These are phyloP conservation scores for Lepidurus packardi DNA, from an alignment of 1,140 invertebrate species.

Conservation along the genomic window DNA sequence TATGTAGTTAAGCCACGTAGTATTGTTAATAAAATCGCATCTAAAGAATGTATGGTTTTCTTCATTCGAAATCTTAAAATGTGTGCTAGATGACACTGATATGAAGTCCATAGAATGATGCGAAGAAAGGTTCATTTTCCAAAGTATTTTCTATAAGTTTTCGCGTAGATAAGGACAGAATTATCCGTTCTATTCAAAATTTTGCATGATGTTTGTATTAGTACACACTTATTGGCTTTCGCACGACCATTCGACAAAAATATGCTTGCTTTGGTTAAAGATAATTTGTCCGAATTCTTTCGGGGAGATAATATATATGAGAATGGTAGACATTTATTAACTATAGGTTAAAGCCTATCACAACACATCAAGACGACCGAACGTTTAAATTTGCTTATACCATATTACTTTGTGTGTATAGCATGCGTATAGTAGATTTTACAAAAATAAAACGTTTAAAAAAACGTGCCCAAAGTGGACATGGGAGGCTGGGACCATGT, in stretches of 20 bases:
- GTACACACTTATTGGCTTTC: constrained; percentile 9
- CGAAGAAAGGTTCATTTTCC: too few species aligned
- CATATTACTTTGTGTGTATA: background rate
- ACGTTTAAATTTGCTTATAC: background rate
- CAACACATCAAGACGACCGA: constrained; percentile 1
- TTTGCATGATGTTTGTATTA: background rate
- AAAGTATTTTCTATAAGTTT: too few species aligned
- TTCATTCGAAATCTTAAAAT: too few species aligned
- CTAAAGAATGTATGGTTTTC: too few species aligned
- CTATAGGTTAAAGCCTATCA: constrained; percentile 19
- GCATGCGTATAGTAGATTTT: constrained; percentile 11
- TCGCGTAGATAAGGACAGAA: too few species aligned
- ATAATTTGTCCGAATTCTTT: constrained; percentile 5
- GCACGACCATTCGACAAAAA: constrained; percentile 12
- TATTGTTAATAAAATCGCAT: too few species aligned
- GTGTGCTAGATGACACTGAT: too few species aligned
- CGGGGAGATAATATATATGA: background rate
- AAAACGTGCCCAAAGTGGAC: constrained; percentile 3
- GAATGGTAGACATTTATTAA: background rate
- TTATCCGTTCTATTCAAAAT: background rate
- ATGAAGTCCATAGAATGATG: too few species aligned
- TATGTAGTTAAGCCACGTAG: too few species aligned
- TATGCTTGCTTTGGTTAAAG: constrained; percentile 4
- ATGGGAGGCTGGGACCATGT: constrained; percentile 9
- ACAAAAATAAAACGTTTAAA: constrained; percentile 20